A percentile compares a stretch with the other conserved stretches of the same genome.
phyloP scores from a whole-genome alignment of 2,888 invertebrate species.

The Drosophila hawaiiensis region DNA sequence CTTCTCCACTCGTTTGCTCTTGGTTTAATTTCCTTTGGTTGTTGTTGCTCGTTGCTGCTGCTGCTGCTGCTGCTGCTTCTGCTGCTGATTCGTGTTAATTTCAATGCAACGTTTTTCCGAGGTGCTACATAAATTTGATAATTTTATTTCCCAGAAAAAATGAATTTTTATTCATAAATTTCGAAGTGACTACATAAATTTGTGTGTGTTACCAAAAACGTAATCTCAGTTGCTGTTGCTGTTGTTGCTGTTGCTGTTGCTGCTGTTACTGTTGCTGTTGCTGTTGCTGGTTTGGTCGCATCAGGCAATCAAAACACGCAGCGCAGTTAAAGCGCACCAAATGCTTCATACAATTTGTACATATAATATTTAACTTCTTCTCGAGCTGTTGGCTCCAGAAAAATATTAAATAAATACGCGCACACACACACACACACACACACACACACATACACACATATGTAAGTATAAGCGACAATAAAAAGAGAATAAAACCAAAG shows the following conservation, averaged over 20 bases:
- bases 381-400: slow-evolving; percentile 38
- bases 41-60: slow-evolving; percentile 15
- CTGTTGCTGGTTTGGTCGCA: slow-evolving; percentile 24
- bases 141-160: slow-evolving; percentile 70
- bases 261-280: neutral
- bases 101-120: slow-evolving; percentile 52
- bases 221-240: slow-evolving; percentile 25
- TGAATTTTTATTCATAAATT: slow-evolving; percentile 73
- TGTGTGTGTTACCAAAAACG: slow-evolving; percentile 66
- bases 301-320: slow-evolving; percentile 76
- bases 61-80: slow-evolving; percentile 11
- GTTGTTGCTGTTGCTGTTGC: neutral
- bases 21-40: neutral
- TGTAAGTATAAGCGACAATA: slow-evolving; percentile 58
- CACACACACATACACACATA: slow-evolving; percentile 21
- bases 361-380: slow-evolving; percentile 61
- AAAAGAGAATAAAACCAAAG: slow-evolving; percentile 76
- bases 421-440: slow-evolving; percentile 6
- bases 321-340: slow-evolving; percentile 73
- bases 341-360: slow-evolving; percentile 66
- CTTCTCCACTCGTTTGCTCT: slow-evolving; percentile 5
- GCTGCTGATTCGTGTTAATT: slow-evolving; percentile 65
- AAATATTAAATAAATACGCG: slow-evolving; percentile 69
- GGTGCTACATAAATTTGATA: slow-evolving; percentile 75
- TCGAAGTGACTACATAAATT: slow-evolving; percentile 67